Conservation (phyloP, 2,888 invertebrate species). For the Sarcophaga subvicina region DNA sequence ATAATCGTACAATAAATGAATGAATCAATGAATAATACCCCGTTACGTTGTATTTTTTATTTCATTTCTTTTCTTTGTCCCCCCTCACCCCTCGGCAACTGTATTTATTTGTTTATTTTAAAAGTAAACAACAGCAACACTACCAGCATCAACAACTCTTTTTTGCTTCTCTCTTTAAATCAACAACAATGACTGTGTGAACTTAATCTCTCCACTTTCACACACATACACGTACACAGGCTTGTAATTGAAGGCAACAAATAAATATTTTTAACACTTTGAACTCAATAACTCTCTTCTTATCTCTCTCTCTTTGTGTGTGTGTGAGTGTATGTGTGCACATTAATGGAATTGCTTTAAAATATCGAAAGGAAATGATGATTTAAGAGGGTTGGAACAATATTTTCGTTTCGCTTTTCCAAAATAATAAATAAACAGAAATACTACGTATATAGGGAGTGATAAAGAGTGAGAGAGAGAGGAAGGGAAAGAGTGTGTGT, state of each 20-base stretch:
- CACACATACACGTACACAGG: neutral
- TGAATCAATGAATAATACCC: no score
- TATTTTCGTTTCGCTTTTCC: conserved; percentile 58
- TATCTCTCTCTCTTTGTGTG: no score
- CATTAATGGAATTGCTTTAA: conserved; percentile 1
- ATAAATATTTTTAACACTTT: conserved; percentile 56
- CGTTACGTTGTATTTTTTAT: no score
- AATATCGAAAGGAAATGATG: conserved; percentile 20
- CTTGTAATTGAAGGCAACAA: neutral
- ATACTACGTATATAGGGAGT: neutral
- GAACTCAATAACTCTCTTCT: conserved; percentile 2
- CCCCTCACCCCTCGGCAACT: no score
- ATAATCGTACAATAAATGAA: no score
- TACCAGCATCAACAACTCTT: conserved; percentile 13
- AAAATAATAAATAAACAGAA: neutral
- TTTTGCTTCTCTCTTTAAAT: conserved; percentile 11
- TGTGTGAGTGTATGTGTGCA: neutral
- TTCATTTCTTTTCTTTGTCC: no score
- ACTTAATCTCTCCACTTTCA: conserved; percentile 4
- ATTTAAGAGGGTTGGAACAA: conserved; percentile 22
- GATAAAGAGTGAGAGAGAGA: neutral
- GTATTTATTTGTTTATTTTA: no score
- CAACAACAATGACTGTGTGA: conserved; percentile 27
- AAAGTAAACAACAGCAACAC: conserved; percentile 16
- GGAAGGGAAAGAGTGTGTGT: neutral